These are phyloP conservation scores for Isichthys henryi DNA, from an alignment of 2,113 vertebrate genomes.

Conservation along the genomic window DNA sequence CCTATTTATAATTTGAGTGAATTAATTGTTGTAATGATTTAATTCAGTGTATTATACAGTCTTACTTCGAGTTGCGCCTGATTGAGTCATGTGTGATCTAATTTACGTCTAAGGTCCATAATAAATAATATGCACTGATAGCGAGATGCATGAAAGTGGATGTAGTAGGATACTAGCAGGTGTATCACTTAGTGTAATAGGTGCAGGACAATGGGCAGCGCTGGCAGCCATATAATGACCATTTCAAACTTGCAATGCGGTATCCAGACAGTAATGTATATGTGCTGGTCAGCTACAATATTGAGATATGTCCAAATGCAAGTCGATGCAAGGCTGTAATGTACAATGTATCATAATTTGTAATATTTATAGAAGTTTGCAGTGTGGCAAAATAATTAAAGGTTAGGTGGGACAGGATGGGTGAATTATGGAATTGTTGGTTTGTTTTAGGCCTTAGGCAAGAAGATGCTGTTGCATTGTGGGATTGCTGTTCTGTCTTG, in stretches of 20 bases:
- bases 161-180: not conserved
- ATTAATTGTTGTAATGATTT: not conserved
- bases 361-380: not conserved
- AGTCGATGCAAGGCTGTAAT: not conserved
- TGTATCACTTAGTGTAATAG: not conserved
- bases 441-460: too few species aligned
- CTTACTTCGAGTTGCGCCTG: not conserved
- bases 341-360: not conserved
- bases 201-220: not conserved
- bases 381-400: too few species aligned
- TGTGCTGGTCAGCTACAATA: not conserved
- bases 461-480: too few species aligned
- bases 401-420: too few species aligned
- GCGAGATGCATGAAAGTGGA: not conserved
- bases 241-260: not conserved
- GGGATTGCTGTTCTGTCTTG: too few species aligned
- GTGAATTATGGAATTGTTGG: too few species aligned
- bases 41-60: not conserved
- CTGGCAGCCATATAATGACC: not conserved
- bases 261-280: not conserved
- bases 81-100: too few species aligned
- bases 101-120: too few species aligned
- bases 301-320: not conserved
- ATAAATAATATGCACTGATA: too few species aligned
- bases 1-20: not conserved